Evolutionary conservation across 1,140 invertebrate genomes (phyloP), one percentile per base, ranked within the genome.

Genomic region (Zaprionus nigranus): DNA sequence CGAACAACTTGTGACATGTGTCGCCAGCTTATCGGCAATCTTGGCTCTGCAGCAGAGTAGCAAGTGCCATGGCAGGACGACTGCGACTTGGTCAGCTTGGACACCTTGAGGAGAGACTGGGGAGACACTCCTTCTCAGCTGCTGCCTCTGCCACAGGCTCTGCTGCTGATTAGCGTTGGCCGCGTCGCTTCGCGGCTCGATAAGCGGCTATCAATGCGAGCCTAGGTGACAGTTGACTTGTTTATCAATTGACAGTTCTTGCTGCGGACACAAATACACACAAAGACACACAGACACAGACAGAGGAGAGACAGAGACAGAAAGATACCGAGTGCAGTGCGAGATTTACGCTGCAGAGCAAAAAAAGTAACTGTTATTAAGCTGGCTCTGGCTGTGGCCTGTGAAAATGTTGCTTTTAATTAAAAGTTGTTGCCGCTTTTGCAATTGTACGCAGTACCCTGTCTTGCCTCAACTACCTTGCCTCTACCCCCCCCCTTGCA

Each of bases 191-290:
- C 24, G 46, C 58, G 75, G 36, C 51, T 65, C 79, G 79, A 81
- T 81, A 81, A 81, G 75, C 58, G 59, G 86, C 85, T 90, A 90
- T 90, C 85, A 90, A 82, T 84, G 72, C 63, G 75, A 71, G 82
- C 75, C 86, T 90, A 90, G 90, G 85, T 90, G 85, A 90, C 85
- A 90, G 86, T 90, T 90, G 85, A 90, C 85, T 90, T 90, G 85
- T 90, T 90, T 90, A 90, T 90, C 85, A 90, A 90, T 90, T 90
- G 85, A 90, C 85, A 90, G 86, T 63, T 84, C 70, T 70, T 56
- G 74, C 78, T 64, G 68, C 60, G 60, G 51, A 20, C 57, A 56
- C 5, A 58, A 46, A 69, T 24, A 61, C 30, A 28, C 46, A 54
- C 46, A 53, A 28, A 58, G 22, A 72, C 2, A 58, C 12, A 67